Evolutionary conservation across 2,797 vertebrate genomes (phyloP).

Genomic region (Erethizon dorsatum): DNA sequence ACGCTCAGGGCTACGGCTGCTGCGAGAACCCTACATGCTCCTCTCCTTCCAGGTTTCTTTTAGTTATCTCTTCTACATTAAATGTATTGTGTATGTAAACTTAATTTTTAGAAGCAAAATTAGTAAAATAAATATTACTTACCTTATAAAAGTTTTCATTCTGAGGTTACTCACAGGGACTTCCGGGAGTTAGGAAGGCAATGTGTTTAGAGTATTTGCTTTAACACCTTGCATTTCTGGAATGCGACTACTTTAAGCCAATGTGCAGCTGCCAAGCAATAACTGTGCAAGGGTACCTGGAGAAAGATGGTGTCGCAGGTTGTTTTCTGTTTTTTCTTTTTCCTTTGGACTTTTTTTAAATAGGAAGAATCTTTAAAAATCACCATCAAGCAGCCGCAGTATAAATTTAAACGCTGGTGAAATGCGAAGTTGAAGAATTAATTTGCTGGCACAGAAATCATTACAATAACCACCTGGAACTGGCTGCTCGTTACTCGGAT

Average conservation of each 20-base stretch:
- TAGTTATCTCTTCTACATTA: slow-evolving; percentile 4
- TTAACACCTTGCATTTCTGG: not conserved
- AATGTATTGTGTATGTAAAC: not conserved
- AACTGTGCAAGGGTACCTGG: slow-evolving; percentile 4
- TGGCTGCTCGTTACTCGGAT: not conserved
- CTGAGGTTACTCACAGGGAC: not conserved
- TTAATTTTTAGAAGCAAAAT: slow-evolving; percentile 54
- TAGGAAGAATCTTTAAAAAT: slow-evolving; percentile 27
- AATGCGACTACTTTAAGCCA: not conserved
- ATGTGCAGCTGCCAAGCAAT: not conserved
- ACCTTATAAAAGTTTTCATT: slow-evolving; percentile 5
- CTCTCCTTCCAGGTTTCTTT: not conserved
- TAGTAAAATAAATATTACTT: slow-evolving; percentile 18
- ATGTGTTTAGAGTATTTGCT: slow-evolving; percentile 11
- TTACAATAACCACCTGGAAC: not conserved
- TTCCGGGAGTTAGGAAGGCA: not conserved
- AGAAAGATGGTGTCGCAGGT: not conserved
- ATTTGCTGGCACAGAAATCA: not conserved
- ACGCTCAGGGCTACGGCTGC: not conserved
- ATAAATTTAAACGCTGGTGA: slow-evolving; percentile 9
- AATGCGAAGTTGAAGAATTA: slow-evolving; percentile 26
- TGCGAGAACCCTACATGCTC: not conserved
- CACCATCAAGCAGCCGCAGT: not conserved
- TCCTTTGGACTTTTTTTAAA: slow-evolving; percentile 1
- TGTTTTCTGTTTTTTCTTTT: slow-evolving; percentile 65